A percentile compares a stretch with the other conserved stretches of the same genome.
These are phyloP conservation scores for Carlito syrichta DNA, from an alignment of 2,113 vertebrate genomes.

Conservation along the genomic window DNA sequence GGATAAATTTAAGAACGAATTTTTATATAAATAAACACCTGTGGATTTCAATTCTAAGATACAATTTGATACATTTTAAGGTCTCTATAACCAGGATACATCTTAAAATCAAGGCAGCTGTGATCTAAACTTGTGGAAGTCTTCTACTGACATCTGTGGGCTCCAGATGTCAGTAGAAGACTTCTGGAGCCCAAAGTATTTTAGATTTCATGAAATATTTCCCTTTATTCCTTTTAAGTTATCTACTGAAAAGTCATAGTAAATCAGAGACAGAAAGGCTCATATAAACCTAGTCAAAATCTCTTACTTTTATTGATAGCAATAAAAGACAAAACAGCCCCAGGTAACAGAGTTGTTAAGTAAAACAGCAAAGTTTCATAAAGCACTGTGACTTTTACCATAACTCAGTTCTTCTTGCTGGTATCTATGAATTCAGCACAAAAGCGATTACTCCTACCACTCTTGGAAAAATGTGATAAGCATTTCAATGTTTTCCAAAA, in stretches of 20 bases:
- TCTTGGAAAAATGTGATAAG: not conserved
- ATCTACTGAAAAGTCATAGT: not conserved
- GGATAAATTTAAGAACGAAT: not conserved
- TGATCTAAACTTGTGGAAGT: not conserved
- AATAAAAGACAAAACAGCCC: not conserved
- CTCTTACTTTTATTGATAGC: not conserved
- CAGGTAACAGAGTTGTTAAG: not conserved
- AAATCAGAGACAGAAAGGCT: not conserved
- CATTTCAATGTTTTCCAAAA: slow-evolving; percentile 41
- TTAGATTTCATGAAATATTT: not conserved
- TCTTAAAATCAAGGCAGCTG: not conserved
- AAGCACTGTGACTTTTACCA: not conserved
- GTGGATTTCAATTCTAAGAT: not conserved
- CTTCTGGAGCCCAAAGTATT: not conserved
- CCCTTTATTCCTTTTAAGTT: not conserved
- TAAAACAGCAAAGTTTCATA: not conserved
- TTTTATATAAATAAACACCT: not conserved
- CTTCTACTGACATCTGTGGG: not conserved
- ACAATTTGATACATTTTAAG: not conserved
- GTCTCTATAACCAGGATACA: not conserved
- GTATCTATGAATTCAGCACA: not conserved
- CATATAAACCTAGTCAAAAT: not conserved
- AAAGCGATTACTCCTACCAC: not conserved
- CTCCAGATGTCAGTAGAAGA: too few relatives aligned
- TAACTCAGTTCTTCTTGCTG: not conserved